Evolutionary conservation across 2,797 vertebrate species (phyloP).

Genomic region (Buceros bicornis): DNA sequence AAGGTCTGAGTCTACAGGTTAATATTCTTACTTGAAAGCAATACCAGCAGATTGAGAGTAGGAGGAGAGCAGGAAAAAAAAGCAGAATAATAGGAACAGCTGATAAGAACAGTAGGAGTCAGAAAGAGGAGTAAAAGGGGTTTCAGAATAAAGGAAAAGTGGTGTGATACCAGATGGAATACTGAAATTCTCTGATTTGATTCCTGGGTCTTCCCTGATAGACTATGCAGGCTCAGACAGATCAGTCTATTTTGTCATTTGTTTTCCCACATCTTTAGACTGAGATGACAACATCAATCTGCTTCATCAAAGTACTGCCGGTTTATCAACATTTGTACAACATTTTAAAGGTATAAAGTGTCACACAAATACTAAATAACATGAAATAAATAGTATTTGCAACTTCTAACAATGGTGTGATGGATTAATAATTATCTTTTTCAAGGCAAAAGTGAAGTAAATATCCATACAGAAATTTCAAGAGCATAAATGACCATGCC

Average conservation of each 20-base stretch:
- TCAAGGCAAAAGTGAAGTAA: neutral
- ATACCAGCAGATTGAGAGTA: neutral
- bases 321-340: neutral
- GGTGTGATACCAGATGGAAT: neutral
- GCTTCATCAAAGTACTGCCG: neutral
- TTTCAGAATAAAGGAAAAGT: neutral
- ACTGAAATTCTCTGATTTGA: neutral
- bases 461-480: neutral
- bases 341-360: neutral
- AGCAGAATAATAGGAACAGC: neutral
- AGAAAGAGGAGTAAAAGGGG: neutral
- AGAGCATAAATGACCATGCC: neutral
- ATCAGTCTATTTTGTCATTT: neutral
- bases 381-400: neutral
- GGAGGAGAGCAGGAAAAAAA: slow-evolving; percentile 2
- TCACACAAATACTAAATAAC: neutral
- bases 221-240: neutral
- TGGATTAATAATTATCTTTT: neutral
- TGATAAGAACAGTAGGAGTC: neutral
- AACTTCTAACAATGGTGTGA: neutral
- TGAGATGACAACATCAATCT: neutral
- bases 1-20: neutral
- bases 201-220: neutral
- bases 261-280: neutral
- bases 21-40: neutral